phyloP scores from a whole-genome alignment of 2,113 vertebrate species.

The Tragulus kanchil region DNA sequence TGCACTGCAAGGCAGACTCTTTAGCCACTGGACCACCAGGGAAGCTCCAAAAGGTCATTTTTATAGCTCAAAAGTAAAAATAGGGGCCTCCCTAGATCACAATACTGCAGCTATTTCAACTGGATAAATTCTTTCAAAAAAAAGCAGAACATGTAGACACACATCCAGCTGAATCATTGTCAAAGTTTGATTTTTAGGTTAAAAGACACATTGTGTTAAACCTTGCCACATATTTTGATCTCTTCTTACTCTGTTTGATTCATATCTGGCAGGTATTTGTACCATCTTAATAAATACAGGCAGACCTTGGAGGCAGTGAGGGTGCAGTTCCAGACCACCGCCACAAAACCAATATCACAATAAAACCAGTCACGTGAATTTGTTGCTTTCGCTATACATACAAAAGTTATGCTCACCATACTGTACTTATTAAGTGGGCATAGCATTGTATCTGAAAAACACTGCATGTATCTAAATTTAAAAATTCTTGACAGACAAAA shows the following conservation, averaged over 20 bases:
- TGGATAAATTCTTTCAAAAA: neutral
- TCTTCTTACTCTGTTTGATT: neutral
- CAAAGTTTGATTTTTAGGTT: neutral
- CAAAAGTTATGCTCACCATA: neutral
- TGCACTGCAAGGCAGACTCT: too few relatives aligned
- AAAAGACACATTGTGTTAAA: neutral
- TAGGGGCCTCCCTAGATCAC: neutral
- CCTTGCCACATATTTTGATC: neutral
- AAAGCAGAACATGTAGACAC: rapidly evolving
- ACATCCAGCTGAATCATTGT: rapidly evolving
- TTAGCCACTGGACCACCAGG: too few relatives aligned
- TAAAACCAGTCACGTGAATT: neutral
- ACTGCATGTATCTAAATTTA: neutral
- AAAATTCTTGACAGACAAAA: neutral
- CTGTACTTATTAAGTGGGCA: neutral
- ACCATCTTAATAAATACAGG: neutral
- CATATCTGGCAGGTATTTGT: neutral
- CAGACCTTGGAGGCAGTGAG: neutral
- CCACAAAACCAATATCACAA: neutral
- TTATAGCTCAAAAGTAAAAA: neutral
- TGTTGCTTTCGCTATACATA: neutral
- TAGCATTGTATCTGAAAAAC: neutral
- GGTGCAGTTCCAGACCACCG: neutral
- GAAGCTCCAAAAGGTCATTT: neutral
- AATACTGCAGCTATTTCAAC: too few relatives aligned